Evolutionary conservation across 2,888 invertebrate genomes (phyloP).

Genomic region (Danaus chrysippus): DNA sequence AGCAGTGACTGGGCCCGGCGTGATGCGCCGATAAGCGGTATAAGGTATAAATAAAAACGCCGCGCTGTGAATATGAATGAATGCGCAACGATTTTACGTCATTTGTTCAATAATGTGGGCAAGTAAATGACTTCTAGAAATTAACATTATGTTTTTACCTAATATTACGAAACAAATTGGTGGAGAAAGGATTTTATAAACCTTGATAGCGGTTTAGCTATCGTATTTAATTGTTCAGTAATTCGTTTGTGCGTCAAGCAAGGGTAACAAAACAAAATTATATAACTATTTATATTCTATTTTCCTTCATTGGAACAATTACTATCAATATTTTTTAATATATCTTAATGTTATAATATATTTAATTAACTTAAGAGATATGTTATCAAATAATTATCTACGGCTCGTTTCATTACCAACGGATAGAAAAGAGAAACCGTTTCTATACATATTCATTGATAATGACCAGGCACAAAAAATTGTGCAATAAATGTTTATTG

Average conservation of each 20-base stretch:
- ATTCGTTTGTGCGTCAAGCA: too few species aligned
- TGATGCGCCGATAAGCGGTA: constrained; percentile 75
- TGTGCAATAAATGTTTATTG: not conserved
- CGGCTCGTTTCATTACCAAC: not conserved
- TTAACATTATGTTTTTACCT: not conserved
- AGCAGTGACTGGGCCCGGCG: constrained; percentile 51
- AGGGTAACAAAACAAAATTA: too few species aligned
- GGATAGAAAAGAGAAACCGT: not conserved
- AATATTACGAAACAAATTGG: not conserved
- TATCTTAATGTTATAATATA: not conserved
- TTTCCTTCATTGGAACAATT: too few species aligned
- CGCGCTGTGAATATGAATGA: constrained; percentile 69
- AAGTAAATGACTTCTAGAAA: constrained; percentile 11
- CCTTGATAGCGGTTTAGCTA: too few species aligned
- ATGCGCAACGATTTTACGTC: constrained; percentile 48
- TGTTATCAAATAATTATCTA: not conserved
- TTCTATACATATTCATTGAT: not conserved
- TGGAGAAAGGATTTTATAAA: too few species aligned
- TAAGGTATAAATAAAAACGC: constrained; percentile 72
- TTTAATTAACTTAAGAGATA: not conserved
- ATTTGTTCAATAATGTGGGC: constrained; percentile 28
- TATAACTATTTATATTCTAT: too few species aligned
- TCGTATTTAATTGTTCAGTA: too few species aligned
- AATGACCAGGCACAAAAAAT: not conserved
- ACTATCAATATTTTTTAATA: too few species aligned